Evolutionary conservation across 2,797 vertebrate species (phyloP).

Genomic region (Crenichthys baileyi): DNA sequence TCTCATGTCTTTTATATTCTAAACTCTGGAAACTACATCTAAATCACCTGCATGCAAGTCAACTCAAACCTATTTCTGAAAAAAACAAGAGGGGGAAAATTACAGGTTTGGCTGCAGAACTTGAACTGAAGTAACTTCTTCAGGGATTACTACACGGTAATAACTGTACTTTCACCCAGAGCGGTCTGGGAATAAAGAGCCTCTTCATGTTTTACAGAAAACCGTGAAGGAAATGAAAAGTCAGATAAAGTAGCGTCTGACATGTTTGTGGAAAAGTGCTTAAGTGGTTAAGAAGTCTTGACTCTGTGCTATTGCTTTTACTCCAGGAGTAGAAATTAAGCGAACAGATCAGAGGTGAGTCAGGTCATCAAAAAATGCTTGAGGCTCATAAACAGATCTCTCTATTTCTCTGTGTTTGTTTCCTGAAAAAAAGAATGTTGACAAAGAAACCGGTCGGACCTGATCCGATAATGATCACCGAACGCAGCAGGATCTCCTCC

Average conservation of each 20-base stretch:
- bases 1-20: background rate
- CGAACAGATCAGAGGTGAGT: constrained; percentile 23
- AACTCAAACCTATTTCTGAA: constrained; percentile 15
- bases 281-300: constrained; percentile 46
- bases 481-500: constrained; percentile 37
- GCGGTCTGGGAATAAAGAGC: constrained; percentile 35
- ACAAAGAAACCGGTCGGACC: constrained; percentile 64
- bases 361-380: constrained; percentile 10
- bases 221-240: constrained; percentile 7
- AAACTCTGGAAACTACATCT: constrained; percentile 11
- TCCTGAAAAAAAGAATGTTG: background rate
- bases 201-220: constrained; percentile 21
- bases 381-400: constrained; percentile 36
- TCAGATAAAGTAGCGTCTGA: constrained; percentile 1
- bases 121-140: constrained; percentile 13
- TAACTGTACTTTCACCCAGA: constrained; percentile 14
- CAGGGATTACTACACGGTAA: constrained; percentile 9
- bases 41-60: constrained; percentile 27
- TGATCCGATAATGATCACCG: constrained; percentile 50
- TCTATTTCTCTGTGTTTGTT: constrained; percentile 1
- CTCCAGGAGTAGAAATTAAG: constrained; percentile 27
- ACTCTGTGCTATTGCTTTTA: constrained; percentile 35
- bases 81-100: constrained; percentile 12
- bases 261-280: constrained; percentile 56
- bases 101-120: constrained; percentile 24